Evolutionary conservation across 2,888 invertebrate species (phyloP).

Genomic region (Gastracanthus pulcherrimus): DNA sequence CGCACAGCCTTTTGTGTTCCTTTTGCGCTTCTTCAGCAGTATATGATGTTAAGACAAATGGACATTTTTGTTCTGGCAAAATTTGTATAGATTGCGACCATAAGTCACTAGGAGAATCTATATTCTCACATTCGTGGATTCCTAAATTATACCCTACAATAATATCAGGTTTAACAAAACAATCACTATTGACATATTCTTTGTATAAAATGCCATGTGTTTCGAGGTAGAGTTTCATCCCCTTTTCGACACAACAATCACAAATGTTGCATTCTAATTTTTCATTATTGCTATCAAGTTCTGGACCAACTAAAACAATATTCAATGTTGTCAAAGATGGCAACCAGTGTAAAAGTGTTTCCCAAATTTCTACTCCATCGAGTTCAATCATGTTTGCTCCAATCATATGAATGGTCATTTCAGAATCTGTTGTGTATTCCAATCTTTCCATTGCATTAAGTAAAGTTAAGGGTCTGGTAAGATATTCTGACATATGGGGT

Average conservation of each 20-base stretch:
- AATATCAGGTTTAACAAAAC: constrained; percentile 65
- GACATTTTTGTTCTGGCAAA: constrained; percentile 65
- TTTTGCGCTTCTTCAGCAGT: constrained; percentile 64
- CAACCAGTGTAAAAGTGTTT: constrained; percentile 72
- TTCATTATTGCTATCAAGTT: constrained; percentile 63
- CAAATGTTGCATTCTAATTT: constrained; percentile 60
- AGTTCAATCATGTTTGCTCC: constrained; percentile 71
- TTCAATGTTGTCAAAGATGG: constrained; percentile 62
- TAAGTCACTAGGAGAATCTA: constrained; percentile 64
- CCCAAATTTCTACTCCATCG: constrained; percentile 68
- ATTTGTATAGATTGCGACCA: constrained; percentile 65
- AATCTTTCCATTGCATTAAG: constrained; percentile 66
- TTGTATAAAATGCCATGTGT: constrained; percentile 62
- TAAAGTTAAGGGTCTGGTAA: constrained; percentile 70
- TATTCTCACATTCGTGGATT: constrained; percentile 66
- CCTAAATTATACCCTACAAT: constrained; percentile 70
- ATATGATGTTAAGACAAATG: constrained; percentile 69
- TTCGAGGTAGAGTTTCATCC: constrained; percentile 61
- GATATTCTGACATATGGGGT: constrained; percentile 64
- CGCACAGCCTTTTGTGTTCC: constrained; percentile 66
- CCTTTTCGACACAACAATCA: constrained; percentile 60
- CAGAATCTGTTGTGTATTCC: constrained; percentile 37
- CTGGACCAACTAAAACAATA: constrained; percentile 72
- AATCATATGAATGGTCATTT: constrained; percentile 70
- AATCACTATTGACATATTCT: constrained; percentile 59